Evolutionary conservation across 2,888 invertebrate genomes (phyloP), one percentile per base, ranked within the genome.

Genomic region (Oscheius sp.): DNA sequence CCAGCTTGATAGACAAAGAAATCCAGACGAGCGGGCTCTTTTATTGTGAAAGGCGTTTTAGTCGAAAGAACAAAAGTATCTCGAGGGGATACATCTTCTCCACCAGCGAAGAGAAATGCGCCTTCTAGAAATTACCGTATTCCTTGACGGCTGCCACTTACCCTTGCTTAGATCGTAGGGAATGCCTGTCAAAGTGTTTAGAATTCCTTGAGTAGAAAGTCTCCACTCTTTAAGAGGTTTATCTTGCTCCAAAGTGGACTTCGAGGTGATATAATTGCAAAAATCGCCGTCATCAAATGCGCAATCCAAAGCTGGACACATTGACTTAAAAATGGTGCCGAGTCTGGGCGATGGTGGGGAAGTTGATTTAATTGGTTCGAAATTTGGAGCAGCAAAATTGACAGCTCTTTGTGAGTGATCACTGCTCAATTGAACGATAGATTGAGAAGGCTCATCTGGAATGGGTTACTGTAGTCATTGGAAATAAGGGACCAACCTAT

Each of bases 181-280:
- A n/a, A 81, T 80, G 8, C 82, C 82, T 6, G 82, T 82, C 31
- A 82, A 45, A 1, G 81, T 74, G 37, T 82, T 82, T 25, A 76
- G 46, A 1, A 81, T 78, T 45, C 76, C 74, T 27, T 67, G 33
- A 63, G 73, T 67, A 15, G 80, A 73, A 15, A 79, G 52, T 2
- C 58, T 50, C 81, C 81, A 82, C 48, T 75, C 70, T 20, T 67
- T 68, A 25, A 80, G 64, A 31, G 55, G 58, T 20, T 23, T 31
- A 27, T 69, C 72, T 12, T 23, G 50, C 8, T 17, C 5, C 5
- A 33, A 33, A 23, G 70, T 58, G 1, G 69, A 70, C 1, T 75
- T 73, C 12, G 73, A 71, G 0, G 79, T 79, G 27, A 78, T 57
- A 55, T 80, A 82, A 42, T 76, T 75, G 66, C 82, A 82, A 20